Conservation (phyloP, 2,113 vertebrate genomes). For the Elephantulus edwardii region DNA sequence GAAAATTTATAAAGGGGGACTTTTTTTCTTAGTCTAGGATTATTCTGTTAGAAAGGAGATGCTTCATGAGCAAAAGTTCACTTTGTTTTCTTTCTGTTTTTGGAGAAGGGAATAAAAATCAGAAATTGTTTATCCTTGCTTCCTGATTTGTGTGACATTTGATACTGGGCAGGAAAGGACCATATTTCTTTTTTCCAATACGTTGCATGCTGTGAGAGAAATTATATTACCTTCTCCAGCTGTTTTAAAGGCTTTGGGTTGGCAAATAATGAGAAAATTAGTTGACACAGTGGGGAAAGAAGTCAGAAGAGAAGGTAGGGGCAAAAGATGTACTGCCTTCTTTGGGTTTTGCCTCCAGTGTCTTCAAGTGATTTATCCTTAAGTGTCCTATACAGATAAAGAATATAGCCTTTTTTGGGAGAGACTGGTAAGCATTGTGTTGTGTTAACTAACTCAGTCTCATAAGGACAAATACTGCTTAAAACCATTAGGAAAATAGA, state of each 20-base stretch:
- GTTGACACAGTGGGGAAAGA: background rate
- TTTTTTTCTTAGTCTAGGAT: background rate
- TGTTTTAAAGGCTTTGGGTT: background rate
- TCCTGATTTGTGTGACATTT: background rate
- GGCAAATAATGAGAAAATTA: background rate
- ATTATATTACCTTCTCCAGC: background rate
- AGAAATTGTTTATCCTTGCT: background rate
- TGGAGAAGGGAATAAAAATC: background rate
- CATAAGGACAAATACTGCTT: too few species aligned
- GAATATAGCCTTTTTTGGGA: background rate
- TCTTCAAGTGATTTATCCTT: background rate
- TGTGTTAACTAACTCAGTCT: too few species aligned
- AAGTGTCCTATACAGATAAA: fast-evolving
- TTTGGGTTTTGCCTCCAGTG: background rate
- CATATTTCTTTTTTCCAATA: background rate
- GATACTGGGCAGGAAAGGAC: background rate
- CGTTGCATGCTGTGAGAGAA: background rate
- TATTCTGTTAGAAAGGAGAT: background rate
- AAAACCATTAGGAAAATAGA: too few species aligned
- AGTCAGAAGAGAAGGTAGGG: background rate
- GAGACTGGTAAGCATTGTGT: too few species aligned
- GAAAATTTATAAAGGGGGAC: background rate
- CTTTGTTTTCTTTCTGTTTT: background rate
- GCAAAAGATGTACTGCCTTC: background rate
- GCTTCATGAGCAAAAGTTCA: background rate